Conservation (phyloP, 1,140 invertebrate genomes). For the Cherax destructor region DNA sequence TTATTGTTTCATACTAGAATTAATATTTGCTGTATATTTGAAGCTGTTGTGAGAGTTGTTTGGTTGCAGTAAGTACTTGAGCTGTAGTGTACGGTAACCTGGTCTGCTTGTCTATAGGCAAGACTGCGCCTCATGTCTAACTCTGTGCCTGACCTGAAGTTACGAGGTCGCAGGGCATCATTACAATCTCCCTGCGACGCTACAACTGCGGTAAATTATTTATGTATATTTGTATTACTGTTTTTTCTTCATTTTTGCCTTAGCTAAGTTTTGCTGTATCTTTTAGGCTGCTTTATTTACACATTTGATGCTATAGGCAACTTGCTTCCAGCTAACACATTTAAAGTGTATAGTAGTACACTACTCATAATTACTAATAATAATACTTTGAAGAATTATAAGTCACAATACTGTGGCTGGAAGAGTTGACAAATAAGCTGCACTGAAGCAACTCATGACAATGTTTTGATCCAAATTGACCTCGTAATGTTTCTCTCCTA, state of each 20-base stretch:
- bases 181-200: slow-evolving; percentile 54
- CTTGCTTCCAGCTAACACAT: background rate
- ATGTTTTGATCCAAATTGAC: too few species aligned
- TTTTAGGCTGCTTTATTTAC: background rate
- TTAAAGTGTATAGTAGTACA: background rate
- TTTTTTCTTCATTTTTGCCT: background rate
- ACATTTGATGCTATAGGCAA: background rate
- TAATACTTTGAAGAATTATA: too few species aligned
- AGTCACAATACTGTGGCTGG: too few species aligned
- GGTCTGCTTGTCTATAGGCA: slow-evolving; percentile 65
- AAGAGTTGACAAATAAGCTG: too few species aligned
- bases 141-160: slow-evolving; percentile 67
- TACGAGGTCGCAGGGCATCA: slow-evolving; percentile 55
- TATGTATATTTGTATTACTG: slow-evolving; percentile 1
- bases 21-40: slow-evolving; percentile 1
- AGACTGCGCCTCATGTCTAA: slow-evolving; percentile 68
- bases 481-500: too few species aligned
- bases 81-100: slow-evolving; percentile 41
- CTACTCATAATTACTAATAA: too few species aligned
- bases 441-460: too few species aligned
- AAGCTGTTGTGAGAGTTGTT: background rate
- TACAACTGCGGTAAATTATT: slow-evolving; percentile 46
- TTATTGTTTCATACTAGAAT: background rate
- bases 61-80: background rate
- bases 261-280: background rate